Evolutionary conservation across 2,888 invertebrate species (phyloP).

Genomic region (Aphelenchoides bicaudatus): DNA sequence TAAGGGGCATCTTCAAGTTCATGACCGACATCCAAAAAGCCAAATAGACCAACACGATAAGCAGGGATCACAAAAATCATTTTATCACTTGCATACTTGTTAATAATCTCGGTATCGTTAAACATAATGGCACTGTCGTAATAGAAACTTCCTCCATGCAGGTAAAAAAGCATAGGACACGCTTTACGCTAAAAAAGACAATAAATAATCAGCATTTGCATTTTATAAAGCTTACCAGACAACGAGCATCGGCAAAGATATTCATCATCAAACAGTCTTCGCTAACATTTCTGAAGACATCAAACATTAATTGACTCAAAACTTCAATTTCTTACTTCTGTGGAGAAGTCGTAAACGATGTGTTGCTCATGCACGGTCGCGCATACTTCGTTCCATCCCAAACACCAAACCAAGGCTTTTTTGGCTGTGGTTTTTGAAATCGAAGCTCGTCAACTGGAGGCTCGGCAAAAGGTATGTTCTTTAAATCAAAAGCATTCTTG

Average conservation of each 20-base stretch:
- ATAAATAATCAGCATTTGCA: background rate
- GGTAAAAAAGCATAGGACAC: conserved; percentile 46
- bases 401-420: conserved; percentile 39
- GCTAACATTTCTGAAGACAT: no score
- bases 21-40: conserved; percentile 38
- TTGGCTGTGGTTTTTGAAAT: conserved; percentile 34
- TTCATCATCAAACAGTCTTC: conserved; percentile 50
- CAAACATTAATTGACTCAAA: no score
- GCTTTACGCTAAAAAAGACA: background rate
- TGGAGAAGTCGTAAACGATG: conserved; percentile 36
- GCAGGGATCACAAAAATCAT: conserved; percentile 43
- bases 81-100: conserved; percentile 37
- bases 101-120: conserved; percentile 40
- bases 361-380: conserved; percentile 46
- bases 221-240: conserved; percentile 29
- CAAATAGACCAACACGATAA: conserved; percentile 43
- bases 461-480: conserved; percentile 43
- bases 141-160: conserved; percentile 49
- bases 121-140: conserved; percentile 53
- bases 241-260: conserved; percentile 40
- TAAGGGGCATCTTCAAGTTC: conserved; percentile 25
- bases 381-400: conserved; percentile 41
- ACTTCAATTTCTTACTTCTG: no score
- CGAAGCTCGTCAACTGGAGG: conserved; percentile 45
- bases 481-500: background rate